Percentiles rank a stretch among this genome's conserved stretches.
Conservation (phyloP, 2,888 invertebrate genomes). For the Anorthoa munda region DNA sequence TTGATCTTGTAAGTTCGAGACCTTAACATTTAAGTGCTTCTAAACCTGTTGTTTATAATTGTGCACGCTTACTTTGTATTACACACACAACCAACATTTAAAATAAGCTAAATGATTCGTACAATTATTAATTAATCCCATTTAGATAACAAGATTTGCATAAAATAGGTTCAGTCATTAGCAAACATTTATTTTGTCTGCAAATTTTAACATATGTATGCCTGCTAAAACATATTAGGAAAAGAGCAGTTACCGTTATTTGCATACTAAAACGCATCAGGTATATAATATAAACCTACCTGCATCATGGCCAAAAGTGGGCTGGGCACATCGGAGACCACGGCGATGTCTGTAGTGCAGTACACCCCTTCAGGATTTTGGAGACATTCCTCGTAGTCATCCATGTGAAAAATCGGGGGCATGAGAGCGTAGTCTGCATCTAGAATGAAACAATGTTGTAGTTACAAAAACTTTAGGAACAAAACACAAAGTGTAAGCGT, state of each 20-base stretch:
- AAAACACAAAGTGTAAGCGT: too few relatives aligned
- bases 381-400: slow-evolving; percentile 68
- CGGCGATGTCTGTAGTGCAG: slow-evolving; percentile 59
- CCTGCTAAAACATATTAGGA: too few relatives aligned
- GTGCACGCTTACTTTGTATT: background rate
- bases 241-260: too few relatives aligned
- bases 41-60: background rate
- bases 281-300: slow-evolving; percentile 62
- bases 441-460: background rate
- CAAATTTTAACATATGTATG: too few relatives aligned
- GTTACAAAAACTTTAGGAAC: background rate
- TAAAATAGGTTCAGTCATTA: too few relatives aligned
- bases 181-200: too few relatives aligned
- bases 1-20: background rate
- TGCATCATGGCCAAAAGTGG: slow-evolving; percentile 63
- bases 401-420: slow-evolving; percentile 67
- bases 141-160: too few relatives aligned
- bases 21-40: background rate
- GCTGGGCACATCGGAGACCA: slow-evolving; percentile 66
- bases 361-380: slow-evolving; percentile 61
- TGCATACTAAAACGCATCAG: too few relatives aligned
- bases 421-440: slow-evolving; percentile 65
- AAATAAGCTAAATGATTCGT: background rate
- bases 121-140: background rate
- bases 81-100: too few relatives aligned